Base-by-base conservation (phyloP, 2,888 invertebrate species). In the Entomobrya proxima region DNA sequence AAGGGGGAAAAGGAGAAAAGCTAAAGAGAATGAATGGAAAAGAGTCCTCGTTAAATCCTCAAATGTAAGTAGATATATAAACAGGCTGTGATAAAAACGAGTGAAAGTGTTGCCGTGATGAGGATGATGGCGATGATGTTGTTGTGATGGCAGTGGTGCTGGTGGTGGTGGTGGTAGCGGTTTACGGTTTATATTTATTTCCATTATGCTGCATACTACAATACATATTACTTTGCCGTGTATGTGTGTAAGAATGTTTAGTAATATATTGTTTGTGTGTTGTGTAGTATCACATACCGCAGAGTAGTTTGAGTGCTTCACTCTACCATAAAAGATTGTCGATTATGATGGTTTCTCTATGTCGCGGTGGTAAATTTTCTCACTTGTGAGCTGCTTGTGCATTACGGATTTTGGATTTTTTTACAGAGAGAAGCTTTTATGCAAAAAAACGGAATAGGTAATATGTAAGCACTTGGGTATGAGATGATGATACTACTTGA, bases 311-410 rank as follows among this genome's bases (percentile, higher is more conserved):
- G 55, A 64, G 35, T 35, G 35, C 24, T 64, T n/a, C 58, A 32
- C 18, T n/a, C n/a, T 35, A 35, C 11, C 67, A 13, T 40, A 37
- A 67, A 67, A 40, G 67, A 40, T 67, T 67, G 67, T 40, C 67
- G 40, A 67, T 67, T 67, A 67, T 67, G 67, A 67, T 67, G 67
- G 37, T 67, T 67, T 67, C 40, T 11, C n/a, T n/a, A n/a, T 37
- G 24, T 67, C 40, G 40, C 27, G 40, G 18, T 67, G 67, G 37
- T 58, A 27, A 3, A n/a, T n/a, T n/a, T n/a, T n/a, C n/a, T n/a
- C n/a, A n/a, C n/a, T n/a, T 55, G n/a, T 47, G 47, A 47, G 47
- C 47, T 7, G 7, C 40, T 40, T 40, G 40, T 40, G 40, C 40
- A n/a, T n/a, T n/a, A n/a, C n/a, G n/a, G n/a, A n/a, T n/a, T n/a